A percentile compares a stretch with the other conserved stretches of the same genome.
phyloP scores from a whole-genome alignment of 2,113 vertebrate species.

The Podarcis raffonei region DNA sequence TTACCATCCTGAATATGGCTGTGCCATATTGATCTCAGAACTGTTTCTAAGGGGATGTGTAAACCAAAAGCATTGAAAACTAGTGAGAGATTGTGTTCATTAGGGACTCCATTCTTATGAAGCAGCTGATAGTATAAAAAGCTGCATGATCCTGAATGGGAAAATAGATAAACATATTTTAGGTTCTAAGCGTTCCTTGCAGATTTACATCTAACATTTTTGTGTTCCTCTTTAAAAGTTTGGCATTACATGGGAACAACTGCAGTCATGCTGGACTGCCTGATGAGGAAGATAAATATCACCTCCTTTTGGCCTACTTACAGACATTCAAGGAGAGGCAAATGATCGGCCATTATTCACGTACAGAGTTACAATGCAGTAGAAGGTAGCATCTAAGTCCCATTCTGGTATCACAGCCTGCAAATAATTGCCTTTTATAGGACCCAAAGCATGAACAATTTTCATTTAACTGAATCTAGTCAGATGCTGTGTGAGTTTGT shows the following conservation, averaged over 20 bases:
- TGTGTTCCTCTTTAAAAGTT: not conserved
- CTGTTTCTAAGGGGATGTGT: not conserved
- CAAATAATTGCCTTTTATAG: not conserved
- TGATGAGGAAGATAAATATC: not conserved
- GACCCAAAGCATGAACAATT: no score
- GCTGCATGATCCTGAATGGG: not conserved
- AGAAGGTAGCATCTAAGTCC: not conserved
- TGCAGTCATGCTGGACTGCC: not conserved
- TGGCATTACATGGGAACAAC: not conserved
- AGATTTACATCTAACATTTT: not conserved
- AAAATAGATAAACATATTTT: not conserved
- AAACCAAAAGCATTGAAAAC: not conserved
- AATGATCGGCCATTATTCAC: not conserved
- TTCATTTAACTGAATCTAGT: not conserved
- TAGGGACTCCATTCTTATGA: not conserved
- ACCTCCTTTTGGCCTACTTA: not conserved
- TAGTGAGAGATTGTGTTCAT: not conserved
- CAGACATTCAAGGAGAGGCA: not conserved
- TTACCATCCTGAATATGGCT: not conserved
- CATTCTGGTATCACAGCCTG: not conserved
- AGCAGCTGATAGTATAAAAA: not conserved
- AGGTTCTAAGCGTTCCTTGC: not conserved
- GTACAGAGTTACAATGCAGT: not conserved
- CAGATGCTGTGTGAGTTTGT: not conserved
- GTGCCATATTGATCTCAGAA: not conserved